A percentile compares a stretch with the other conserved stretches of the same genome.
Evolutionary conservation across 2,888 invertebrate species (phyloP).

Genomic region (Drosophila emarginata): DNA sequence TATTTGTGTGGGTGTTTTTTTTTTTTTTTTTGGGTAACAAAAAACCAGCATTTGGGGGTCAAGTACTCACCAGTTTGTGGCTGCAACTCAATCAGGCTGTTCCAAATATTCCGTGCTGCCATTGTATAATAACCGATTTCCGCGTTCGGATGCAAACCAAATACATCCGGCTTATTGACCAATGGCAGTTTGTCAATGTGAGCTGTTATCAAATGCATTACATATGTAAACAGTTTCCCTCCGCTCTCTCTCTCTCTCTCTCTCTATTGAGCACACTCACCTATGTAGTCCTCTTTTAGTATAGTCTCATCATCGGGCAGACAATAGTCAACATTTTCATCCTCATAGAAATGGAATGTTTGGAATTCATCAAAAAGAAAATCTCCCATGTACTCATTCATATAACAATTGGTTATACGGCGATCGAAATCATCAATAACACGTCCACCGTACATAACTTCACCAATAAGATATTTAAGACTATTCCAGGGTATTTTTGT

Average conservation of each 20-base stretch:
- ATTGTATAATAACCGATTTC: slow-evolving; percentile 97
- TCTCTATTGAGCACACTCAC: slow-evolving; percentile 80
- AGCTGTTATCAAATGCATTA: slow-evolving; percentile 83
- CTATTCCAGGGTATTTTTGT: slow-evolving; percentile 93
- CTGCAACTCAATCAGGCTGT: slow-evolving; percentile 92
- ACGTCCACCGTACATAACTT: slow-evolving; percentile 97
- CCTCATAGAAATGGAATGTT: slow-evolving; percentile 94
- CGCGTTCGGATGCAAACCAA: slow-evolving; percentile 96
- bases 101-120: slow-evolving; percentile 93
- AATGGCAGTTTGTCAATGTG: slow-evolving; percentile 92
- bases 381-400: slow-evolving; percentile 97
- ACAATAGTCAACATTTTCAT: slow-evolving; percentile 89
- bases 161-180: slow-evolving; percentile 93
- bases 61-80: slow-evolving; percentile 90
- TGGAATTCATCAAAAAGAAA: slow-evolving; percentile 95
- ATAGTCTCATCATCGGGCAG: slow-evolving; percentile 86
- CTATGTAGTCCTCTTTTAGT: slow-evolving; percentile 88
- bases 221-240: slow-evolving; percentile 42
- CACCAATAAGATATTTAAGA: slow-evolving; percentile 95
- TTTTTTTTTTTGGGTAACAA: slow-evolving; percentile 10
- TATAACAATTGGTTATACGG: slow-evolving; percentile 92
- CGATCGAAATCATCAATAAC: slow-evolving; percentile 96
- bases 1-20: no score
- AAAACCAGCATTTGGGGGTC: slow-evolving; percentile 21
- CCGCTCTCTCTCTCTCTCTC: background rate